Evolutionary conservation across 2,797 vertebrate species (phyloP), one percentile per base, ranked within the genome.

Genomic region (Acanthis flammea): DNA sequence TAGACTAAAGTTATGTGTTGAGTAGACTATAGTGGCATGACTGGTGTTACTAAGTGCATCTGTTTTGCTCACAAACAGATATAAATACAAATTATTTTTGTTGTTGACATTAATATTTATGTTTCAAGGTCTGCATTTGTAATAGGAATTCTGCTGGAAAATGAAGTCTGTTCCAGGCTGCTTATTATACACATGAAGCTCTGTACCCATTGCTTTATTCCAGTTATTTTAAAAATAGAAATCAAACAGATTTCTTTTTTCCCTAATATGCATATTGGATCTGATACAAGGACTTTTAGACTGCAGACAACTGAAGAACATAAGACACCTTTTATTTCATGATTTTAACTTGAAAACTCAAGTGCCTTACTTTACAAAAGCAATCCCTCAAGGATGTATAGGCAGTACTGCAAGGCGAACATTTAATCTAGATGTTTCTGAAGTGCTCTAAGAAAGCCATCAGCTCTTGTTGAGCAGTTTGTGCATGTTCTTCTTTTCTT

Each of bases 211-310:
- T 90, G 60, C 79, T 90, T 93, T 76, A 70, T 83, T 73, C 35
- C 25, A 66, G 58, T 76, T 75, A 78, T 60, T 91, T 75, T 82
- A 75, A 91, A 94, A 94, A 68, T 65, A 88, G 60, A 76, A 82
- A 79, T 65, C 37, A 91, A 77, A 67, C 58, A 75, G n/a, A 61
- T 77, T 58, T 84, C 19, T n/a, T 67, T 75, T 63, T 77, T 61
- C 65, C 57, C 48, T 86, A 55, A 51, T 87, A 81, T 48, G 62
- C 58, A 41, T 78, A 33, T 82, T 87, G 78, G 37, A 78, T 92
- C 25, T 65, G 78, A 61, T 85, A n/a, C 78, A 87, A 86, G 67
- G 33, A 41, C 33, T 85, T 77, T 61, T n/a, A 75, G 75, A 65
- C 47, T 82, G 35, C 42, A 90, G 75, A 58, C 23, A 53, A 50